These are phyloP conservation scores for Drosophila eugracilis DNA, from an alignment of 1,140 invertebrate genomes.

Conservation along the genomic window DNA sequence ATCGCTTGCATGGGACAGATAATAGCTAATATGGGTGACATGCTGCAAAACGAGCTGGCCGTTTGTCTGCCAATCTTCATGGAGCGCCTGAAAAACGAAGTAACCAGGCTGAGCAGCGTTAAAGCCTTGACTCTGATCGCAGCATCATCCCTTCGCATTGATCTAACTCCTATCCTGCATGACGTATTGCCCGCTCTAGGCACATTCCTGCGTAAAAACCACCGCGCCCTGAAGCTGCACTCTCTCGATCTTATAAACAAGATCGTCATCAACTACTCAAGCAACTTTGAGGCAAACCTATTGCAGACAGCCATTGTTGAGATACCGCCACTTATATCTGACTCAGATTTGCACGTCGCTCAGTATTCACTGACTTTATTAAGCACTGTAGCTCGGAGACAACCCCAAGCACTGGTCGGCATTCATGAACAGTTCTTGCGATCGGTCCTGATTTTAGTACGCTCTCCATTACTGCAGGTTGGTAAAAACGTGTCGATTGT, in stretches of 20 bases:
- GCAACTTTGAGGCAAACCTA: conserved; percentile 89
- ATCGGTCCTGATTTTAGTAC: conserved; percentile 93
- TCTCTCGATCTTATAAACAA: conserved; percentile 96
- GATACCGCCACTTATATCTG: conserved; percentile 95
- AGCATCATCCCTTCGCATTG: conserved; percentile 94
- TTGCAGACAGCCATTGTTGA: conserved; percentile 92
- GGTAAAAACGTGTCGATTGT: neutral
- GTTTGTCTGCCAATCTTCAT: conserved; percentile 97
- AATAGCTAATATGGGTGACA: conserved; percentile 95
- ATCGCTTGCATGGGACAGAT: conserved; percentile 99
- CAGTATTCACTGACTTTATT: conserved; percentile 93
- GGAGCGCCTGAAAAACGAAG: conserved; percentile 97
- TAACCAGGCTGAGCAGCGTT: conserved; percentile 97
- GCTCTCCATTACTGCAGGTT: conserved; percentile 95
- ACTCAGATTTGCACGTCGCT: conserved; percentile 97
- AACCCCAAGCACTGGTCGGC: conserved; percentile 85
- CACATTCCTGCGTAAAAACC: conserved; percentile 98
- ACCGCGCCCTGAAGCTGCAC: conserved; percentile 96
- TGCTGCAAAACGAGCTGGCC: conserved; percentile 89
- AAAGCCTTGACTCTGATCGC: conserved; percentile 98
- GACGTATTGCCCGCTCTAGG: conserved; percentile 96
- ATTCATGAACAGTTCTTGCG: conserved; percentile 89
- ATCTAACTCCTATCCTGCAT: conserved; percentile 93
- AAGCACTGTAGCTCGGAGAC: conserved; percentile 86
- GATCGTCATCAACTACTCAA: conserved; percentile 93